Evolutionary conservation across 2,888 invertebrate species (phyloP).

Genomic region (Thymelicus lineola): DNA sequence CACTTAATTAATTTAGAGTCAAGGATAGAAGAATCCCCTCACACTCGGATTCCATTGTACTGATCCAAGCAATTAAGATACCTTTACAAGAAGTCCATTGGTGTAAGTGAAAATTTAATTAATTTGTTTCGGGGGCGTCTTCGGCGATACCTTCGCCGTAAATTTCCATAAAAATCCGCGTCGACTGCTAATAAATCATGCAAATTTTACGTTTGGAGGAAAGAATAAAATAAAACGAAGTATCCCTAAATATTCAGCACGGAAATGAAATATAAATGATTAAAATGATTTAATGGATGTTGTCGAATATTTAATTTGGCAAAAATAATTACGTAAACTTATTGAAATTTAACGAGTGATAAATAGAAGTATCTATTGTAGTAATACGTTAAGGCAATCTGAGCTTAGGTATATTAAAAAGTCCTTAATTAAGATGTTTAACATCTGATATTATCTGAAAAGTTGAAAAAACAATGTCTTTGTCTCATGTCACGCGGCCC

Average conservation of each 20-base stretch:
- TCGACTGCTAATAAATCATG: conserved; percentile 52
- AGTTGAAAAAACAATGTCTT: too few relatives aligned
- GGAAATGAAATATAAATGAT: conserved; percentile 38
- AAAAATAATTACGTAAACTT: background rate
- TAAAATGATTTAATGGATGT: conserved; percentile 20
- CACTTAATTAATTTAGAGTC: background rate
- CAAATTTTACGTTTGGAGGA: conserved; percentile 39
- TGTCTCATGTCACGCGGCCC: too few relatives aligned
- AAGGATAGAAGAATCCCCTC: background rate
- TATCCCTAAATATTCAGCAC: conserved; percentile 35
- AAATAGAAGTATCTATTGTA: too few relatives aligned
- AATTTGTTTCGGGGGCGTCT: conserved; percentile 45
- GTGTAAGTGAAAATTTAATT: conserved; percentile 42
- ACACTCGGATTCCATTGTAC: background rate
- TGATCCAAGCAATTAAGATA: background rate
- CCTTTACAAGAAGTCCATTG: background rate
- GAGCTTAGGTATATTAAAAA: too few relatives aligned
- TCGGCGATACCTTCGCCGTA: conserved; percentile 39
- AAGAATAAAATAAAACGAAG: conserved; percentile 43
- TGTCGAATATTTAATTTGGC: conserved; percentile 9
- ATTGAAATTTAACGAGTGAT: background rate
- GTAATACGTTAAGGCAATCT: too few relatives aligned
- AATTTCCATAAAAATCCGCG: conserved; percentile 46
- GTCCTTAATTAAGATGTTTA: too few relatives aligned
- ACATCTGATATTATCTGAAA: too few relatives aligned